Percentiles rank a stretch among this genome's conserved stretches.
These are phyloP conservation scores for Nasonia longicornis DNA, from an alignment of 1,140 invertebrate species.

Conservation along the genomic window DNA sequence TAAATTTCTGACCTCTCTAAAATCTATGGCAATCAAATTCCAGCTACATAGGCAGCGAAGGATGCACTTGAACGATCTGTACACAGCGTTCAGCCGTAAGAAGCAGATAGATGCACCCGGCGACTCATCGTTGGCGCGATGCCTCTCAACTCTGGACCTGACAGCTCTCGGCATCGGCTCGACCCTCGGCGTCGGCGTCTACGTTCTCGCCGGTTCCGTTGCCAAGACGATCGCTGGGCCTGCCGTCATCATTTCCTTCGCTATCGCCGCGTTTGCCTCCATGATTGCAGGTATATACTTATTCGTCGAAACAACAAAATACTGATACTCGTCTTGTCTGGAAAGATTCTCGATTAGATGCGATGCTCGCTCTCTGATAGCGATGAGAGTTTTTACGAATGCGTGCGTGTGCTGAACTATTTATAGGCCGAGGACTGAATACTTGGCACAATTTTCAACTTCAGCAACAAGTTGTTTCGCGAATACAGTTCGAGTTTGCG, in stretches of 20 bases:
- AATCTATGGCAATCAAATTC: not conserved
- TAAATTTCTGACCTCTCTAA: not conserved
- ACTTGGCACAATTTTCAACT: not conserved
- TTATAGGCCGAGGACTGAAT: not conserved
- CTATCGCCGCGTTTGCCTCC: slow-evolving; percentile 87
- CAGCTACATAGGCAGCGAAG: slow-evolving; percentile 41
- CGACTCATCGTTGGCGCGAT: slow-evolving; percentile 71
- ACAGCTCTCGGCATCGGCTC: slow-evolving; percentile 86
- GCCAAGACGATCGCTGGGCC: slow-evolving; percentile 84
- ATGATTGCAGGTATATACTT: slow-evolving; percentile 79
- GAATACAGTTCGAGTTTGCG: not conserved
- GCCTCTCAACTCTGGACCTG: slow-evolving; percentile 81
- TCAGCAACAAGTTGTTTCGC: slow-evolving; percentile 1
- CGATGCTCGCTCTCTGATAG: not conserved
- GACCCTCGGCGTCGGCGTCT: slow-evolving; percentile 89
- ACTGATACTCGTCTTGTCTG: not conserved
- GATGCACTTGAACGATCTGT: slow-evolving; percentile 35
- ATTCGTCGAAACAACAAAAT: slow-evolving; percentile 1
- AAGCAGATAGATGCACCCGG: slow-evolving; percentile 47
- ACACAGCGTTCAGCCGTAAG: slow-evolving; percentile 54
- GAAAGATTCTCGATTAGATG: not conserved
- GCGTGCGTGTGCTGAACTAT: not conserved
- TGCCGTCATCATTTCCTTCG: slow-evolving; percentile 84
- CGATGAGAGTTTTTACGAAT: not conserved
- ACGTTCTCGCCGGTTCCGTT: slow-evolving; percentile 89